Conservation (phyloP, 1,140 invertebrate species). For the Calliopsis andreniformis region DNA sequence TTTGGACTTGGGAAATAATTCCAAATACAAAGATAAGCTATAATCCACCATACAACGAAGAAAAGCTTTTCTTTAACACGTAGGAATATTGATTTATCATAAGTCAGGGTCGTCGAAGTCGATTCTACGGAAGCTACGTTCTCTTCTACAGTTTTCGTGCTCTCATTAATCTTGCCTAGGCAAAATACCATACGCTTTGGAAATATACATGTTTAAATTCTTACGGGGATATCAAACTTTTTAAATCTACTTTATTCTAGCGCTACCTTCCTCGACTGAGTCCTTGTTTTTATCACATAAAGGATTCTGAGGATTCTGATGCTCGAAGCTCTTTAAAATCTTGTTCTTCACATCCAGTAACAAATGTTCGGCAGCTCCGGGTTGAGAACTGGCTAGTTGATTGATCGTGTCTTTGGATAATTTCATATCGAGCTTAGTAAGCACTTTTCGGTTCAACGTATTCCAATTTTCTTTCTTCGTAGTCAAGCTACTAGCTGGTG, state of each 20-base stretch:
- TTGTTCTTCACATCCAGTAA: constrained; percentile 79
- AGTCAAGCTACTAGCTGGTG: constrained; percentile 83
- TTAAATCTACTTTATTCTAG: not conserved
- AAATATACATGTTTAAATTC: not conserved
- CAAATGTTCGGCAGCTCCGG: constrained; percentile 84
- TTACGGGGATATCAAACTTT: not conserved
- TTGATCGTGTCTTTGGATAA: constrained; percentile 82
- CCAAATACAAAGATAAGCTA: constrained; percentile 28
- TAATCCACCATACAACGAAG: constrained; percentile 15
- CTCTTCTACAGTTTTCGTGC: no score
- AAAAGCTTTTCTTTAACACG: not conserved
- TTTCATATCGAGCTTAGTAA: constrained; percentile 83
- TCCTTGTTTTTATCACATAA: not conserved
- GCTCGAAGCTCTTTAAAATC: constrained; percentile 20
- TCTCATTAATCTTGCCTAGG: not conserved
- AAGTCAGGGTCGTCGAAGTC: not conserved
- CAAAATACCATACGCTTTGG: not conserved
- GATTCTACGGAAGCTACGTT: not conserved
- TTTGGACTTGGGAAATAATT: constrained; percentile 7
- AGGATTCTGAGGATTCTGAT: not conserved
- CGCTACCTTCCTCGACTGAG: not conserved
- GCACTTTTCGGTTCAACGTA: constrained; percentile 85
- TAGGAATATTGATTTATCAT: constrained; percentile 4
- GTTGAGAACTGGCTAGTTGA: constrained; percentile 82
- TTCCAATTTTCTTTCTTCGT: constrained; percentile 87